Base-by-base conservation (phyloP, 2,797 vertebrate species). In the Artibeus jamaicensis region DNA sequence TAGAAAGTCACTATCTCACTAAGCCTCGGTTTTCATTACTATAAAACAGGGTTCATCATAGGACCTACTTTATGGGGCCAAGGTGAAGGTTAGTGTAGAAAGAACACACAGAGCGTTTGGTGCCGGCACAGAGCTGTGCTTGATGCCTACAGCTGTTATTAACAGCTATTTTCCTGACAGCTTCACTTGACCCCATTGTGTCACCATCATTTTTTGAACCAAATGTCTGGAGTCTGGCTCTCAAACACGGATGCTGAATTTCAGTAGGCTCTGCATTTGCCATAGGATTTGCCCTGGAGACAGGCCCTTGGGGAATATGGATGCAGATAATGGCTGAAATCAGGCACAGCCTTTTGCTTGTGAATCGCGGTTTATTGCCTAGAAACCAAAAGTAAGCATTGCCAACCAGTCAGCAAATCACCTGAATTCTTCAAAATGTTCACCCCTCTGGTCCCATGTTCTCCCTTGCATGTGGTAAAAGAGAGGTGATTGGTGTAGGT, bases 151-250 rank as follows among this genome's bases (percentile, higher is more conserved):
- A 6, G 70, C 79, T 95, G 77, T 91, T 96, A 86, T 86, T 84
- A 87, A 73, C 0, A 77, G 86, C 70, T 42, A 8, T 94, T 89
- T 97, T 50, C 93, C 91, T 55, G 82, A 96, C 57, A 53, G 87
- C 39, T 86, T 86, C 83, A 29, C 55, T 77, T 89, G 91, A 96
- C 96, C 86, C 91, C 81, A 97, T 71, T 96, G 79, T 96, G 96
- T 97, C 96, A 96, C 55, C 70, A 68, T 73, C 70, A 76, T 68
- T 90, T 92, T 94, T 78, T 59, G 67, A 96, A 88, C 82, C 55
- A 79, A 89, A 90, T 55, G 68, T 92, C 89, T 96, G 44, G 21
- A 92, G 39, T 83, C 76, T n/a, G 53, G 68, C 59, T 95, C 71
- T 97, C 89, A 65, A 93, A 94, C 53, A 37, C 26, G 59, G 90